Evolutionary conservation across 1,140 invertebrate genomes (phyloP).

Genomic region (Sesamia nonagrioides): DNA sequence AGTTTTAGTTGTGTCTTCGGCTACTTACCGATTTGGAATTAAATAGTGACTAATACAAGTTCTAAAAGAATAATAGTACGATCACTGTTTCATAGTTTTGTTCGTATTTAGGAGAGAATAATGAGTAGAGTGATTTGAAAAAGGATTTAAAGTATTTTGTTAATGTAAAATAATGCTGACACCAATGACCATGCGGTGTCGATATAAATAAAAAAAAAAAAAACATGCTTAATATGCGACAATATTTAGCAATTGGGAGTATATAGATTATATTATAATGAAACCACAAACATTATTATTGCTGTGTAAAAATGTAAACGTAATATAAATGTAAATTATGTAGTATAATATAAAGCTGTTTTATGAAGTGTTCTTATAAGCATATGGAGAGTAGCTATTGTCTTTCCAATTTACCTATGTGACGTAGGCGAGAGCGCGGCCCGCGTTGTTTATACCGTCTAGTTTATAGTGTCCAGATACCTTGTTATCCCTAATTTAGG

Average conservation of each 20-base stretch:
- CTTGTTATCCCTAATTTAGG: conserved; percentile 55
- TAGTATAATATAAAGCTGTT: conserved; percentile 86
- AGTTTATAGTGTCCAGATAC: conserved; percentile 59
- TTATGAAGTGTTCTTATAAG: conserved; percentile 86
- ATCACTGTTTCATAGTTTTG: conserved; percentile 66
- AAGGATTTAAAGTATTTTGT: conserved; percentile 67
- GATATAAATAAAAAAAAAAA: conserved; percentile 59
- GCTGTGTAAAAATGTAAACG: conserved; percentile 87
- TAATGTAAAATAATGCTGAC: conserved; percentile 70
- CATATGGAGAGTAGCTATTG: conserved; percentile 71
- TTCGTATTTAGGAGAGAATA: conserved; percentile 63
- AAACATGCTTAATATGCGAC: conserved; percentile 85
- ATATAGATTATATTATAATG: conserved; percentile 84
- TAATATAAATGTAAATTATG: conserved; percentile 86
- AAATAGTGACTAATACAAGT: conserved; percentile 74
- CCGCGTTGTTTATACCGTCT: conserved; percentile 53
- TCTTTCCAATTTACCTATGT: conserved; percentile 54
- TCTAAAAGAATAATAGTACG: conserved; percentile 70
- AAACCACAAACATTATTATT: conserved; percentile 86
- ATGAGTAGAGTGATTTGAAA: conserved; percentile 57
- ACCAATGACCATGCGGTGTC: conserved; percentile 72
- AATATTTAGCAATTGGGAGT: conserved; percentile 85
- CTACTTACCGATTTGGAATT: conserved; percentile 67
- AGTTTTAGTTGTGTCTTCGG: conserved; percentile 70
- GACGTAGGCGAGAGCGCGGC: conserved; percentile 47